Evolutionary conservation across 2,113 vertebrate genomes (phyloP).

Genomic region (Corythoichthys haematopterus): DNA sequence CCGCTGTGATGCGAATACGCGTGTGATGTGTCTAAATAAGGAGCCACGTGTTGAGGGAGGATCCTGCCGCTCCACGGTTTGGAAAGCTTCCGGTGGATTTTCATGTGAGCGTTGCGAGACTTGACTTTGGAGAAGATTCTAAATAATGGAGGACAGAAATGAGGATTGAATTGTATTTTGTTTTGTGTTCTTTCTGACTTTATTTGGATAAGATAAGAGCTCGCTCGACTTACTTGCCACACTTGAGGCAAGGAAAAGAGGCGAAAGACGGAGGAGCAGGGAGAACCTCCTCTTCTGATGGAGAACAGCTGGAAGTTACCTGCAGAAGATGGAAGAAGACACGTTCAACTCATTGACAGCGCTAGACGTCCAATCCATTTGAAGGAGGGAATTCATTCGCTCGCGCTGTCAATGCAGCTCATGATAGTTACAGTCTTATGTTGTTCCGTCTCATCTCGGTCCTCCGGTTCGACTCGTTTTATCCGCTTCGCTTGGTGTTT

Average conservation of each 20-base stretch:
- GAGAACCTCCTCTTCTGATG: slow-evolving; percentile 41
- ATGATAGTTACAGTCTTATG: no score
- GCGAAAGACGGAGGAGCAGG: slow-evolving; percentile 57
- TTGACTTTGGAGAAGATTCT: slow-evolving; percentile 82
- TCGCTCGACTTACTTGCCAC: slow-evolving; percentile 74
- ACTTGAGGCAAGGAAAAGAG: slow-evolving; percentile 77
- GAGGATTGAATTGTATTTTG: not conserved
- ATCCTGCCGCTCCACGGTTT: slow-evolving; percentile 64
- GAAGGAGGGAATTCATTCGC: no score
- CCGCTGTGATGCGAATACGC: not conserved
- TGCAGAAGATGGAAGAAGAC: slow-evolving; percentile 20
- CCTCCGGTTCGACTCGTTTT: slow-evolving; percentile 49
- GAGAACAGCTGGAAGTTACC: slow-evolving; percentile 40
- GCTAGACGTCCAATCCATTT: no score
- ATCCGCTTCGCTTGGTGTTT: slow-evolving; percentile 65
- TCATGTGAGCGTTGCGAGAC: slow-evolving; percentile 81
- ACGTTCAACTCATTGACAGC: no score
- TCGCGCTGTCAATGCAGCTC: no score
- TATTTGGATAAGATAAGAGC: not conserved
- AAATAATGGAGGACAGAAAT: slow-evolving; percentile 20
- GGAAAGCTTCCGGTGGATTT: slow-evolving; percentile 77
- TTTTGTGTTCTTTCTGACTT: no score
- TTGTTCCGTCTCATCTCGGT: slow-evolving; percentile 28
- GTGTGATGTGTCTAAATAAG: not conserved
- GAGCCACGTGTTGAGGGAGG: slow-evolving; percentile 45